phyloP scores from a whole-genome alignment of 2,113 vertebrate genomes.

The Phoenicopterus ruber region DNA sequence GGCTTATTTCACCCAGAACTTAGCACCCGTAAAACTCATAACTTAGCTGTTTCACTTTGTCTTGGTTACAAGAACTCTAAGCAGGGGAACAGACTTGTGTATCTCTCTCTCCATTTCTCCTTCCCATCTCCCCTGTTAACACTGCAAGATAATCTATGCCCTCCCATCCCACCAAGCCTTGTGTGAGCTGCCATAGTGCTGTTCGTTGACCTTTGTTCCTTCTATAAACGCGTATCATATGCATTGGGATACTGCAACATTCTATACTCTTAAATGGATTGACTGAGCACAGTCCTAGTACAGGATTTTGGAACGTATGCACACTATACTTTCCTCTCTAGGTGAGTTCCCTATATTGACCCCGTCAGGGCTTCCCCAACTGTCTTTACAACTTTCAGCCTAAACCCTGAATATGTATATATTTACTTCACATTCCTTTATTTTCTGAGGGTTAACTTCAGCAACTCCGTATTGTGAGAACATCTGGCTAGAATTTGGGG shows the following conservation, averaged over 20 bases:
- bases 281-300: background rate
- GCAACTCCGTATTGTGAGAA: background rate
- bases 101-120: background rate
- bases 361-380: background rate
- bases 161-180: background rate
- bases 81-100: background rate
- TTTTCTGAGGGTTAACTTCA: background rate
- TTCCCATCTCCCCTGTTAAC: background rate
- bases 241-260: background rate
- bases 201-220: background rate
- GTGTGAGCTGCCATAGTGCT: background rate
- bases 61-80: background rate
- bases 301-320: background rate
- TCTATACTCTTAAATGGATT: background rate
- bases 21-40: background rate
- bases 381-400: background rate
- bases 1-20: background rate
- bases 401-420: background rate
- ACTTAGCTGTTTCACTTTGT: background rate
- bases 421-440: background rate
- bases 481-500: background rate
- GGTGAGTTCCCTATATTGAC: background rate
- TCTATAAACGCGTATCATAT: background rate
- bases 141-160: background rate
- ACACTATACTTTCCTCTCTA: background rate